Evolutionary conservation across 2,888 invertebrate species (phyloP).

Genomic region (Eumacrocentrus americanus): DNA sequence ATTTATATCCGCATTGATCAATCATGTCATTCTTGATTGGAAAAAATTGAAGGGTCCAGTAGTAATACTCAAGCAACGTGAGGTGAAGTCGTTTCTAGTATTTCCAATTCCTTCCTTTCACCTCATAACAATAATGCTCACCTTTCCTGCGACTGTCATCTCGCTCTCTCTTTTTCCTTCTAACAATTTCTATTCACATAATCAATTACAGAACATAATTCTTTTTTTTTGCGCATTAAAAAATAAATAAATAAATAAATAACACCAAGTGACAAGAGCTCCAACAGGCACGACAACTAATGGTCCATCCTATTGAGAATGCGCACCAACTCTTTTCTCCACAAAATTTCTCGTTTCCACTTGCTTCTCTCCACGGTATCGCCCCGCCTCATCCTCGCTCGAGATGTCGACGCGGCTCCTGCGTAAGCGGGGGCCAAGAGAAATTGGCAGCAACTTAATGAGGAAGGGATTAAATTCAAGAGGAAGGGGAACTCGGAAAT

Average conservation of each 20-base stretch:
- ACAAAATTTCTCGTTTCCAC: slow-evolving; percentile 10
- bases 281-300: not conserved
- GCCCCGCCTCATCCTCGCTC: slow-evolving; percentile 3
- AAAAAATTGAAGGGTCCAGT: not conserved
- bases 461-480: slow-evolving; percentile 7
- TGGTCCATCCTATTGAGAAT: not conserved
- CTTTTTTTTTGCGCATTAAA: too few relatives aligned
- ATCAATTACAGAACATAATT: slow-evolving; percentile 18
- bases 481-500: slow-evolving; percentile 10
- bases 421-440: slow-evolving; percentile 7
- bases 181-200: slow-evolving; percentile 23
- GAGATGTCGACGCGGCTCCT: slow-evolving; percentile 6
- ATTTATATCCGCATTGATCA: slow-evolving; percentile 3
- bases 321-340: slow-evolving; percentile 7
- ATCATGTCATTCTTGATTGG: not conserved
- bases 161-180: slow-evolving; percentile 38
- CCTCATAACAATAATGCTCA: slow-evolving; percentile 33
- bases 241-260: not conserved
- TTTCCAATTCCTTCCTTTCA: not conserved
- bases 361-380: not conserved
- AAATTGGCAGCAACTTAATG: slow-evolving; percentile 5
- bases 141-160: slow-evolving; percentile 57
- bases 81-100: not conserved
- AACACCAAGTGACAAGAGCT: not conserved
- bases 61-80: not conserved